Percentiles rank a stretch among this genome's conserved stretches.
Conservation (phyloP, 2,113 vertebrate species). For the Takifugu bimaculatus region DNA sequence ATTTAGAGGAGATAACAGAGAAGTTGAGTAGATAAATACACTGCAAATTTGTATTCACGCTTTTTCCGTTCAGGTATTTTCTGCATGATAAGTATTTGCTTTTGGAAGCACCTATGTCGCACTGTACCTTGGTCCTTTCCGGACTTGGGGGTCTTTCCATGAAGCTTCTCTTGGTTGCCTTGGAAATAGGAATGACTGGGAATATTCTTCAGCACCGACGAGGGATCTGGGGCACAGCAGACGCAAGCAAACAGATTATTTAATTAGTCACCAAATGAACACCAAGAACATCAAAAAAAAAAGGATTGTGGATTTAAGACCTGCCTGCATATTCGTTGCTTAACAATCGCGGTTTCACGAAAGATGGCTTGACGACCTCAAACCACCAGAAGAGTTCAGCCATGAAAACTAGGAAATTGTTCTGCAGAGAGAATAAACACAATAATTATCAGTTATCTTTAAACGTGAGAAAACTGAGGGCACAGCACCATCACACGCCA, state of each 20-base stretch:
- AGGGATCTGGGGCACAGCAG: constrained; percentile 55
- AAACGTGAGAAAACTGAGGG: not conserved
- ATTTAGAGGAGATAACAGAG: constrained; percentile 14
- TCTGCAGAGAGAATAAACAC: constrained; percentile 69
- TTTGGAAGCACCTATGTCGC: not conserved
- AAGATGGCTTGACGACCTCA: constrained; percentile 92
- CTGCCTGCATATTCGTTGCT: constrained; percentile 71
- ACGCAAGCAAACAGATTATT: not conserved
- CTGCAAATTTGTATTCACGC: too few relatives aligned
- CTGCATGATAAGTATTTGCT: not conserved
- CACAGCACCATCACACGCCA: not conserved
- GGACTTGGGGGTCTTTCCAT: constrained; percentile 75
- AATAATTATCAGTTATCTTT: not conserved
- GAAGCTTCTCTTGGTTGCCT: constrained; percentile 80
- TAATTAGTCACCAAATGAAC: not conserved
- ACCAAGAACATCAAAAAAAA: not conserved
- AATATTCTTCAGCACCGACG: constrained; percentile 67
- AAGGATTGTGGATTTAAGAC: not conserved
- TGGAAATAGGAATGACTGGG: constrained; percentile 77
- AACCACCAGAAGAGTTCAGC: constrained; percentile 98
- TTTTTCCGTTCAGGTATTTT: too few relatives aligned
- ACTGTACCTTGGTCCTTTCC: constrained; percentile 70
- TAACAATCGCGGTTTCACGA: constrained; percentile 85
- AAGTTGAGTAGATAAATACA: not conserved
- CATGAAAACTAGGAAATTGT: constrained; percentile 96